Base-by-base conservation (phyloP, 92 coral and sea anemone genomes). In the Isaurus tuberculatus region DNA sequence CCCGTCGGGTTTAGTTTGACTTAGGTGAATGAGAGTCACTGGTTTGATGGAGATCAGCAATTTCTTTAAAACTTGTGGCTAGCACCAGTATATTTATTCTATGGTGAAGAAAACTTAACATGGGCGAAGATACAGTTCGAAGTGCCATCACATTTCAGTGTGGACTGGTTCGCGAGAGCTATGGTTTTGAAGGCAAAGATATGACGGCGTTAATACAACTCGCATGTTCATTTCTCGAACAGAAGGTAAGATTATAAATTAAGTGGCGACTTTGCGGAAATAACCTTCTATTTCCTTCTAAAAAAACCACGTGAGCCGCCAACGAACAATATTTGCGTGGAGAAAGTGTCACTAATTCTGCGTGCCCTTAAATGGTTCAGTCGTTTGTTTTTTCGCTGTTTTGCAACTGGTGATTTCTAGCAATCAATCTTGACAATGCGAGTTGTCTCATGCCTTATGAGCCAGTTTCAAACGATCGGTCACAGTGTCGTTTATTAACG, bases 181-280 rank as follows among this genome's bases (percentile, higher is more conserved):
- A 92, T 60, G 99, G 97, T 8, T 96, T 96, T 88, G 99, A 96
- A 88, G 99, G 96, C 28, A 96, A 90, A 64, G 98, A 94, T 61
- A 83, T 96, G 77, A 86, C 94, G 73, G 94, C 98, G 26, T 79
- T 96, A 51, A 96, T 80, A 34, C 98, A 96, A 40, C 96, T 96
- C 51, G 98, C 99, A 33, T 94, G 98, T 78, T 94, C 98, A 61
- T 96, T 96, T 89, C 98, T 96, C 84, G 99, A 96, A 65, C 95
- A 92, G 44, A 96, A 96, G 99, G 99, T 96, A 89, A 57, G 87
- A 36, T 77, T 81, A 58, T 85, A 63, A 63, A 26, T 58, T 81
- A 61, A 58, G 82, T 57, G 27, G 82, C 64, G 82, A 36, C 33
- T 33, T 77, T 77, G 82, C 82, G 82, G 82, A 77, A 77, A 77